These are phyloP conservation scores for Andricus quercusramuli DNA, from an alignment of 2,888 invertebrate species.

Conservation along the genomic window DNA sequence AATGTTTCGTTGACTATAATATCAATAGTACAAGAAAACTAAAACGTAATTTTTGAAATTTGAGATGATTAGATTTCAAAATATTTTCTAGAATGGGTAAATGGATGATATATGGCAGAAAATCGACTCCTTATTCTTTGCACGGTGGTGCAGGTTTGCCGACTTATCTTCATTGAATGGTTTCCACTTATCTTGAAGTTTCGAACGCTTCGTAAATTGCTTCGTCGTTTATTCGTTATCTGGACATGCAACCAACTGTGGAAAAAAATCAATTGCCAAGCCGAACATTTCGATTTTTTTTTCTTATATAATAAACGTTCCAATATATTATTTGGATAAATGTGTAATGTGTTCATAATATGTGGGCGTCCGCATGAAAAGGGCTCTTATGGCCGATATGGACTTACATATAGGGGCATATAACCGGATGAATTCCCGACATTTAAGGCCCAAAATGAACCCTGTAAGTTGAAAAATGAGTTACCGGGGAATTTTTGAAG, in stretches of 20 bases:
- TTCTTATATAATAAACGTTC: background rate
- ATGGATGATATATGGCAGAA: background rate
- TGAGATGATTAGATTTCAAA: background rate
- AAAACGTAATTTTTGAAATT: background rate
- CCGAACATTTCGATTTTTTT: background rate
- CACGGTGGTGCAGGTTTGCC: background rate
- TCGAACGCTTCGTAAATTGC: slow-evolving; percentile 33
- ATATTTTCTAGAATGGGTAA: background rate
- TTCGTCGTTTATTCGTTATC: slow-evolving; percentile 24
- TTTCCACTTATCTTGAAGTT: slow-evolving; percentile 31
- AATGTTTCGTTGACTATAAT: background rate
- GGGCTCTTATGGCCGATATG: too few species aligned
- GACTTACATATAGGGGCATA: too few species aligned
- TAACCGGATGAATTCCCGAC: too few species aligned
- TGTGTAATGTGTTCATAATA: too few species aligned
- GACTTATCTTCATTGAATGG: slow-evolving; percentile 28
- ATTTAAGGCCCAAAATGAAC: too few species aligned
- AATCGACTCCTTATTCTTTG: slow-evolving; percentile 16
- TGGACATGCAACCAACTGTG: background rate
- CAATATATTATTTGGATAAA: background rate
- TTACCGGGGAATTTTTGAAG: too few species aligned
- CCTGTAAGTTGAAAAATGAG: too few species aligned
- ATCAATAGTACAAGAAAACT: background rate
- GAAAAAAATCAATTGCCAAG: background rate
- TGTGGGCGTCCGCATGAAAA: too few species aligned